Conservation (phyloP, 1,140 invertebrate species). For the Trypoxylus dichotomus region DNA sequence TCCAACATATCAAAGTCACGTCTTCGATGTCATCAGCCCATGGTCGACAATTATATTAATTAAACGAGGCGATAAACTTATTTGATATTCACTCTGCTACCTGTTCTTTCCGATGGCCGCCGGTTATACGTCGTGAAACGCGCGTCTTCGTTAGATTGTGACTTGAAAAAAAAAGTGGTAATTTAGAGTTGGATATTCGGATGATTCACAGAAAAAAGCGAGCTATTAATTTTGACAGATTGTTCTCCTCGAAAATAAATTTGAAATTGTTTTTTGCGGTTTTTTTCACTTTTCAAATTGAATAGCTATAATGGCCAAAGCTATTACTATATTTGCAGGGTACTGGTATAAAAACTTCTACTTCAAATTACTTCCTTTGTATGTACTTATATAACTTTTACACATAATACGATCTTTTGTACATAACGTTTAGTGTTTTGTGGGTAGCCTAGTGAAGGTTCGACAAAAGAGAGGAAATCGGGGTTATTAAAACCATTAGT, state of each 20-base stretch:
- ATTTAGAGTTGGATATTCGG: background rate
- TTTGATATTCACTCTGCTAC: background rate
- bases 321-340: too few relatives aligned
- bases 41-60: background rate
- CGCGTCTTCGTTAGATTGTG: background rate
- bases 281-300: too few relatives aligned
- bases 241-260: background rate
- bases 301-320: too few relatives aligned
- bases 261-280: too few relatives aligned
- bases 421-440: too few relatives aligned
- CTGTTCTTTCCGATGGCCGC: constrained; percentile 1
- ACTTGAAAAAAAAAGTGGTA: background rate
- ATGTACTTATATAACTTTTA: too few relatives aligned
- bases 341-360: too few relatives aligned
- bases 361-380: too few relatives aligned
- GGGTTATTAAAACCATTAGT: too few relatives aligned
- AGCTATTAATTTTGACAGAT: background rate
- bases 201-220: background rate
- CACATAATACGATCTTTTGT: too few relatives aligned
- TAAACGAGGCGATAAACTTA: background rate
- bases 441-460: too few relatives aligned
- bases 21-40: background rate
- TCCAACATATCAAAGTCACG: background rate
- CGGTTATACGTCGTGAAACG: background rate
- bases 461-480: too few relatives aligned